A percentile compares a stretch with the other conserved stretches of the same genome.
phyloP scores from a whole-genome alignment of 2,113 vertebrate genomes.

The Aphyosemion australe region DNA sequence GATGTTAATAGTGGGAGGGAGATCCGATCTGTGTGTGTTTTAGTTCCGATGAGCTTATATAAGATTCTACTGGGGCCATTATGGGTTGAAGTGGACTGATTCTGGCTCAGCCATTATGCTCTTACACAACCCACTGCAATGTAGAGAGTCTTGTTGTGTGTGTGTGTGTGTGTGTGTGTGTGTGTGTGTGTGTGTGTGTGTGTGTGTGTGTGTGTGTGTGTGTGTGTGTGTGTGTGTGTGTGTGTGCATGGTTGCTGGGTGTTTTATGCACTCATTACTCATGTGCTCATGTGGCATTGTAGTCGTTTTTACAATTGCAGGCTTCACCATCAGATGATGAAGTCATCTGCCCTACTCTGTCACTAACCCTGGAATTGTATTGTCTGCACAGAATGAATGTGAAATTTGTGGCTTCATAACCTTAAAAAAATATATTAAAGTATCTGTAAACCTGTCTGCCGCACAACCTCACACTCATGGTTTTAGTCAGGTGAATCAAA shows the following conservation, averaged over 20 bases:
- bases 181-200: background rate
- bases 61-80: constrained; percentile 1
- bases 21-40: background rate
- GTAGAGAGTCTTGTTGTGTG: too few species aligned
- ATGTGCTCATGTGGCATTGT: background rate
- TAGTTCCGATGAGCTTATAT: background rate
- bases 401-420: too few species aligned
- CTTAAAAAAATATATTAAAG: too few species aligned
- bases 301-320: constrained; percentile 1
- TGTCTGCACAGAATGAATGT: too few species aligned
- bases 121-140: constrained; percentile 3
- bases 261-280: background rate
- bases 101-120: constrained; percentile 18
- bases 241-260: too few species aligned
- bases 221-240: background rate
- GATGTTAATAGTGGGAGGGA: background rate
- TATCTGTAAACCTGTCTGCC: too few species aligned
- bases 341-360: background rate
- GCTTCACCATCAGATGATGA: background rate
- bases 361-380: background rate
- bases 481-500: too few species aligned
- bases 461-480: too few species aligned
- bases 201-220: background rate
- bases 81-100: constrained; percentile 14
- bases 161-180: background rate